Percentiles rank a stretch among this genome's conserved stretches.
Conservation (phyloP, 1,140 invertebrate species). For the Macrobrachium nipponense region DNA sequence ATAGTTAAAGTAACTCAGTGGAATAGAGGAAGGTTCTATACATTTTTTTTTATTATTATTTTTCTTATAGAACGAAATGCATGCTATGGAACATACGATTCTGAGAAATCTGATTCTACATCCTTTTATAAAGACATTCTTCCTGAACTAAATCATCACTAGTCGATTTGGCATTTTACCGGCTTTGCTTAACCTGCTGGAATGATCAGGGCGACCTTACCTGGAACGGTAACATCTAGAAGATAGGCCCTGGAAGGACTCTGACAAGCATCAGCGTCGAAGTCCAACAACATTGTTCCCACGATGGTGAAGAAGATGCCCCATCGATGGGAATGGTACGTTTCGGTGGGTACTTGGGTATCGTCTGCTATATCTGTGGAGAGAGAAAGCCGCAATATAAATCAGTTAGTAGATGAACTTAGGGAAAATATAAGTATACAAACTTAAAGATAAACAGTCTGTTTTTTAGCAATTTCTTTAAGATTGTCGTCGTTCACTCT, state of each 20-base stretch:
- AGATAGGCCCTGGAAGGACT: conserved; percentile 93
- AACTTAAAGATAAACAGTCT: not conserved
- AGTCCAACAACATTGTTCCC: conserved; percentile 93
- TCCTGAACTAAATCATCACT: too few species aligned
- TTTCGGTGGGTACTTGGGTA: not conserved
- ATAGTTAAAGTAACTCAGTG: too few species aligned
- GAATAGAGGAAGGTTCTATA: too few species aligned
- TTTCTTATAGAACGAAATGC: too few species aligned
- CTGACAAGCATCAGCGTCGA: conserved; percentile 96
- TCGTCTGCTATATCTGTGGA: not conserved
- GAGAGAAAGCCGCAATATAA: not conserved
- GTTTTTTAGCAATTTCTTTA: not conserved
- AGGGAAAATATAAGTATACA: not conserved
- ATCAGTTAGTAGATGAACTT: not conserved
- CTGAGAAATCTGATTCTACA: too few species aligned
- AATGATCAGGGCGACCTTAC: conserved; percentile 69
- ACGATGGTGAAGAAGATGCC: conserved; percentile 92
- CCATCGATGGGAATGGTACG: conserved; percentile 77
- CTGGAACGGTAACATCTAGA: conserved; percentile 89
- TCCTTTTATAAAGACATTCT: too few species aligned
- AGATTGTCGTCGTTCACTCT: too few species aligned
- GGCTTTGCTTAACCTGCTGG: conserved; percentile 4
- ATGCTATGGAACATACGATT: too few species aligned
- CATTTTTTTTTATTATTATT: too few species aligned
- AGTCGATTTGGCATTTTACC: too few species aligned